These are phyloP conservation scores for Drosophila orena DNA, from an alignment of 1,140 invertebrate species.

Conservation along the genomic window DNA sequence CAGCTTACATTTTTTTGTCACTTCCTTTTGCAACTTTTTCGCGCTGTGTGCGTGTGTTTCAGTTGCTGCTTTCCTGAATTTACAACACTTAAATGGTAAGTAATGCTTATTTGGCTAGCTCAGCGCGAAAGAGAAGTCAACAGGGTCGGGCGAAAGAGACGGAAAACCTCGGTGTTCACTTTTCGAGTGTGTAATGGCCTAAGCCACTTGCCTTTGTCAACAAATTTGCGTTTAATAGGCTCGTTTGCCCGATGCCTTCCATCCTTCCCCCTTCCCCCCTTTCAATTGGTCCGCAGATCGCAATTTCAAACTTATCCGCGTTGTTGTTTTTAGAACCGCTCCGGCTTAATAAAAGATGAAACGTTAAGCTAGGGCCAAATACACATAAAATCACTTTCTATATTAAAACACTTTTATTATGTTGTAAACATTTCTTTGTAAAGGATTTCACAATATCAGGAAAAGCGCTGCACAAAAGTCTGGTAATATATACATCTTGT, in stretches of 20 bases:
- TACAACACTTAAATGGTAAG: constrained; percentile 83
- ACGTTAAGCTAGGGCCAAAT: not conserved
- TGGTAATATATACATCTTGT: constrained; percentile 31
- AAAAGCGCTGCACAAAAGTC: constrained; percentile 13
- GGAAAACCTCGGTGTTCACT: constrained; percentile 23
- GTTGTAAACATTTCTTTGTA: constrained; percentile 22
- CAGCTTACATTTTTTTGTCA: constrained; percentile 74
- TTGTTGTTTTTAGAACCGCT: too few relatives aligned
- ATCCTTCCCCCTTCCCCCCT: not conserved
- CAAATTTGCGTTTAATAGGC: constrained; percentile 79
- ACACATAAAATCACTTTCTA: not conserved
- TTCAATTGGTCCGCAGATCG: too few relatives aligned
- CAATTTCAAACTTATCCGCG: too few relatives aligned
- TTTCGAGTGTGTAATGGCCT: constrained; percentile 73
- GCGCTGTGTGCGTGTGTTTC: constrained; percentile 16
- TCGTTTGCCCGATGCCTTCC: constrained; percentile 39
- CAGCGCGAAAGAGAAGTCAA: constrained; percentile 4
- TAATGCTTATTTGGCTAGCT: constrained; percentile 67
- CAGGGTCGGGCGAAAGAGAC: not conserved
- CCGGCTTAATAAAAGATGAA: too few relatives aligned
- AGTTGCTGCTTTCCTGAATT: constrained; percentile 57
- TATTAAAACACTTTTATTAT: constrained; percentile 23
- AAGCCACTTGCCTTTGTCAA: constrained; percentile 81
- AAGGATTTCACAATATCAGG: constrained; percentile 3
- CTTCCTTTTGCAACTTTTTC: constrained; percentile 66